Base-by-base conservation (phyloP, 1,140 invertebrate genomes). In the Tetraneura akinire region DNA sequence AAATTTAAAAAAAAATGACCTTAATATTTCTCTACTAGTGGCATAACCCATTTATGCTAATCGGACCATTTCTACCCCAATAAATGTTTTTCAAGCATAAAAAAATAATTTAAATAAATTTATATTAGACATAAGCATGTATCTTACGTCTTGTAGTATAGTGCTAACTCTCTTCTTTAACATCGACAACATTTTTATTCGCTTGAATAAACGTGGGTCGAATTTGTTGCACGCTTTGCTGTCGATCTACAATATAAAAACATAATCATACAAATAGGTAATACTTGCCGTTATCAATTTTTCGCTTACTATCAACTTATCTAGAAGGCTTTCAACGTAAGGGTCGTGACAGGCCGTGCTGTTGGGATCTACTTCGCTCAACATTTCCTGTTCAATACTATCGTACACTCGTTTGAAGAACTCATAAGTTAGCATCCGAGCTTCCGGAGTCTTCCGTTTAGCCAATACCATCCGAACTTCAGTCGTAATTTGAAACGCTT, bases 361-460 rank as follows among this genome's bases (percentile, higher is more conserved):
- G n/a, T 74, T 74, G 8, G 71, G 71, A 29, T 74, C 71, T 21
- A 37, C 26, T 74, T 74, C 71, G 5, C 26, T 37, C 16, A 74
- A 42, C 71, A 74, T 74, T 23, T 74, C 71, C 18, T 74, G 71
- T 55, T 74, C 71, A 14, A 74, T 74, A 8, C 29, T 74, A 16
- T 21, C 32, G n/a, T 55, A 53, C 21, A 74, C n/a, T 26, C 11
- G 55, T 55, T 74, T 74, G 49, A 47, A 74, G 21, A 74, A 74
- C 18, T 74, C 23, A 37, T 74, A 74, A n/a, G 71, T 55, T 8
- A 74, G 9, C 16, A 13, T 55, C 23, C 71, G 26, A 6, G 49
- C 51, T 37, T 74, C 71, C 8, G 29, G 51, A 2, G 49, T 11
- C 6, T 16, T 74, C 32, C 71, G 23, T 18, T 74, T 55, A 9